Percentiles rank a stretch among this genome's conserved stretches.
These are phyloP conservation scores for Melanerpes formicivorus DNA, from an alignment of 2,113 vertebrate genomes.

Conservation along the genomic window DNA sequence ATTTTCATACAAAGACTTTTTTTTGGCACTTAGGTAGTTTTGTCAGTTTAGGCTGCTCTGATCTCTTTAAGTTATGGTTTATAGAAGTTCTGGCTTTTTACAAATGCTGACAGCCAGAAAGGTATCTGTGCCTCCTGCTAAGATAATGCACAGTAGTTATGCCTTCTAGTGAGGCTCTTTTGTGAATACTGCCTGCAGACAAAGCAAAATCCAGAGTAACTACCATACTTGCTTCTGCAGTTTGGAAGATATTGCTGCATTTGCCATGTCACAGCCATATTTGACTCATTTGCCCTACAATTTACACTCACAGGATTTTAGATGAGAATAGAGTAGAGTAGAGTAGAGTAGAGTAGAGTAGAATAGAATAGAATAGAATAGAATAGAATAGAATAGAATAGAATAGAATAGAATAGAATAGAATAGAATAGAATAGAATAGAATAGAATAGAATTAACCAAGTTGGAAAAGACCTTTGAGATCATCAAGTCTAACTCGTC, in stretches of 20 bases:
- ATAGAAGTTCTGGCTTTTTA: neutral
- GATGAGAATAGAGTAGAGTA: neutral
- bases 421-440: no score
- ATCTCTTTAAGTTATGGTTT: neutral
- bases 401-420: no score
- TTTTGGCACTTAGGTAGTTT: neutral
- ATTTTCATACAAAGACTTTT: neutral
- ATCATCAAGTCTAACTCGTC: no score
- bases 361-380: no score
- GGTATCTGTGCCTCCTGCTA: neutral
- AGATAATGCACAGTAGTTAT: neutral
- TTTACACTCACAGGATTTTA: conserved; percentile 3
- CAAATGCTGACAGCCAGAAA: neutral
- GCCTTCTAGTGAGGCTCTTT: neutral
- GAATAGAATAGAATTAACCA: no score
- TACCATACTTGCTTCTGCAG: neutral
- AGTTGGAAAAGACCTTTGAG: no score
- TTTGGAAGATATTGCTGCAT: neutral
- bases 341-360: no score
- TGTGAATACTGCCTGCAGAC: neutral
- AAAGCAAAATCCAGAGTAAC: neutral
- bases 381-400: no score
- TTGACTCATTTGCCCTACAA: conserved; percentile 14
- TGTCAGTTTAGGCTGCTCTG: neutral
- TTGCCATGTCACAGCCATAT: conserved; percentile 17